phyloP scores from a whole-genome alignment of 2,113 vertebrate genomes.

The Atrichornis clamosus region DNA sequence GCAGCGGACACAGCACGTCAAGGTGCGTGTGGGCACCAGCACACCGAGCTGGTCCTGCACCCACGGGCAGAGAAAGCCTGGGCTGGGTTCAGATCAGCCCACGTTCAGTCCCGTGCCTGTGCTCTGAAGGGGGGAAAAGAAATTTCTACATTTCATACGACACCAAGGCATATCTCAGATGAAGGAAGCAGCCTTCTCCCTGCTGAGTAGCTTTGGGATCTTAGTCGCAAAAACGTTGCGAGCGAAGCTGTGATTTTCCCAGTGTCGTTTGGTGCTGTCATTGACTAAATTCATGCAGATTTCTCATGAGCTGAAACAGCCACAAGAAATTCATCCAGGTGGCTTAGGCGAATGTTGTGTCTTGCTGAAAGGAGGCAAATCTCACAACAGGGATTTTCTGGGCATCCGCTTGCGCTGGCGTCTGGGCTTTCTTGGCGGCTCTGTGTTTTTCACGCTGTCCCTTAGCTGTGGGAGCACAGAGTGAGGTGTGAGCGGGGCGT shows the following conservation, averaged over 20 bases:
- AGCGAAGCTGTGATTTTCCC: not conserved
- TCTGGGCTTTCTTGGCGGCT: not conserved
- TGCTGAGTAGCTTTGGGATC: not conserved
- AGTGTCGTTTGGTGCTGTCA: rapidly evolving
- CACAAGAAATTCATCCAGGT: rapidly evolving
- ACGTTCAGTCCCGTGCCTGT: rapidly evolving
- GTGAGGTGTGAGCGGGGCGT: not conserved
- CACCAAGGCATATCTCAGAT: rapidly evolving
- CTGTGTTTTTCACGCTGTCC: rapidly evolving
- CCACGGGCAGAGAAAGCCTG: not conserved
- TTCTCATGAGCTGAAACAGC: not conserved
- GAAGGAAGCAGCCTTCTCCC: not conserved
- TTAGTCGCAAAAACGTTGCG: not conserved
- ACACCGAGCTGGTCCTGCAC: not conserved
- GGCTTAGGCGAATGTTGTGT: rapidly evolving
- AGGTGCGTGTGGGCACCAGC: conserved; percentile 68
- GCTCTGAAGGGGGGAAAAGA: not conserved
- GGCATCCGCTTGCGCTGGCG: rapidly evolving
- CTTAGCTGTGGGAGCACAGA: not conserved
- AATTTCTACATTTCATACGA: rapidly evolving
- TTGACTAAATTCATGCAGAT: not conserved
- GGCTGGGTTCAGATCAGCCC: too few species aligned
- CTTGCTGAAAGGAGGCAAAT: not conserved
- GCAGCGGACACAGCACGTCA: conserved; percentile 94
- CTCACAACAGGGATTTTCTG: rapidly evolving